Base-by-base conservation (phyloP, 2,888 invertebrate genomes). In the Sisyra terminalis region DNA sequence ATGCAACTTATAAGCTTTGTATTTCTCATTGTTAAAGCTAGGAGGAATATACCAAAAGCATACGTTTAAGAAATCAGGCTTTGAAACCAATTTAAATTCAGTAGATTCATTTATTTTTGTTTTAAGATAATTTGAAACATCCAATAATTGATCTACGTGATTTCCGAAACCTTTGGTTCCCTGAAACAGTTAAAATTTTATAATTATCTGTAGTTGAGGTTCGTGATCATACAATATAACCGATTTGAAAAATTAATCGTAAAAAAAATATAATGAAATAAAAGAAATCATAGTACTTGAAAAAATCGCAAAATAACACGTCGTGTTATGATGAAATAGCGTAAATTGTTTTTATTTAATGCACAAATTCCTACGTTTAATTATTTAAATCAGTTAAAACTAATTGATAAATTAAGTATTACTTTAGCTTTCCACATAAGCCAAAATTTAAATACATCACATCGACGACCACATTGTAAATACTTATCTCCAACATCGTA, bases 401-500 rank as follows among this genome's bases (percentile, higher is more conserved):
- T n/a, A n/a, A n/a, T n/a, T n/a, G n/a, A n/a, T n/a, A n/a, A n/a
- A n/a, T n/a, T n/a, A n/a, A n/a, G n/a, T n/a, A n/a, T 49, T 48
- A 66, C 67, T 58, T 78, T 78, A 11, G 76, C 74, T 51, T 75
- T 71, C 78, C 78, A 78, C 72, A 75, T 73, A 18, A 78, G 60
- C 78, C 78, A 79, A 50, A 79, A 67, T 55, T 79, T 79, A 56
- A 79, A 71, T 36, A 76, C 71, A 57, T 81, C 79, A 49, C 75
- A 75, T 55, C 75, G 71, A 34, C 78, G 60, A 24, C 78, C 78
- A 52, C 78, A 80, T 53, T 80, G 78, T 46, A 80, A 67, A 50
- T 75, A 71, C 54, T 76, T 76, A 48, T 71, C 70, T 3, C 70
- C 70, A 10, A 60, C 58, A 51, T 71, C 71, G 48, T 65, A 67